Evolutionary conservation across 2,797 vertebrate genomes (phyloP).

Genomic region (Adelosebastes latens): DNA sequence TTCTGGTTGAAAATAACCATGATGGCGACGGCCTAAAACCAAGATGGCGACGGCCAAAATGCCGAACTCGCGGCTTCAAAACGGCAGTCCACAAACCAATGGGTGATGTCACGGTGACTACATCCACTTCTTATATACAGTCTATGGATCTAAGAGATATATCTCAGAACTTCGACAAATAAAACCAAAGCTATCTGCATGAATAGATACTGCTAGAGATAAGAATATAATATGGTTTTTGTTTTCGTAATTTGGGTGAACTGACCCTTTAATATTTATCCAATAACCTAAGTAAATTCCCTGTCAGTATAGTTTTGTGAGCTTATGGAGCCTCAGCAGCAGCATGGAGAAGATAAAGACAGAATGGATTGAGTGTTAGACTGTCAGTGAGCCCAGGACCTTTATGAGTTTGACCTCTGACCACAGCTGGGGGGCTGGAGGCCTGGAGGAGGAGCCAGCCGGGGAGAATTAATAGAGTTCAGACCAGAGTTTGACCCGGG

Average conservation of each 20-base stretch:
- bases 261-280: neutral
- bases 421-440: slow-evolving; percentile 18
- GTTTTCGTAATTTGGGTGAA: neutral
- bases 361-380: slow-evolving; percentile 56
- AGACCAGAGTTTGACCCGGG: slow-evolving; percentile 57
- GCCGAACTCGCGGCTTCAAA: no score
- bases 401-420: slow-evolving; percentile 73
- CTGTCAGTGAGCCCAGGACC: slow-evolving; percentile 51
- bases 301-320: neutral
- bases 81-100: no score
- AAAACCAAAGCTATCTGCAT: neutral
- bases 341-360: slow-evolving; percentile 33
- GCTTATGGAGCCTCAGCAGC: slow-evolving; percentile 1
- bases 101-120: no score
- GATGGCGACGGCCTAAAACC: no score
- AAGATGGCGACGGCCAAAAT: no score
- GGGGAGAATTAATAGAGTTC: slow-evolving; percentile 43
- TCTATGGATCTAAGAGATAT: neutral
- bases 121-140: no score
- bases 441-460: slow-evolving; percentile 35
- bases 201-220: neutral
- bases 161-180: neutral
- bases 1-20: no score
- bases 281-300: neutral
- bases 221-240: neutral